Conservation (phyloP, 1,140 invertebrate genomes). For the Drosophila rhopaloa region DNA sequence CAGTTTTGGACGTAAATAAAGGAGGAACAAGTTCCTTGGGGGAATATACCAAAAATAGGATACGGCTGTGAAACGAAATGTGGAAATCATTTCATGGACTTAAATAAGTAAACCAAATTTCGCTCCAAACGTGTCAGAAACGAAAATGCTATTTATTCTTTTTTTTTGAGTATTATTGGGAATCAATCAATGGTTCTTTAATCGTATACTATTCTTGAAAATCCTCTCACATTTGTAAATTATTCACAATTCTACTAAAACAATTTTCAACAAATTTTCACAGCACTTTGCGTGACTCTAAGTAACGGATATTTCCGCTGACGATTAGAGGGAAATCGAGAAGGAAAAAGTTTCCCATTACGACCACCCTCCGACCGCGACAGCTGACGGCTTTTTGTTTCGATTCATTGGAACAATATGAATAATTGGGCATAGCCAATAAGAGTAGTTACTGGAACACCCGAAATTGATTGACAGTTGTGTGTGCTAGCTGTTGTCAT, state of each 20-base stretch:
- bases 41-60: constrained; percentile 3
- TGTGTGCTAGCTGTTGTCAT: constrained; percentile 56
- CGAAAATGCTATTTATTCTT: neutral
- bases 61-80: constrained; percentile 1
- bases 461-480: constrained; percentile 73
- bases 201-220: neutral
- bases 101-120: constrained; percentile 12
- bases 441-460: constrained; percentile 63
- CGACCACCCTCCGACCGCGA: constrained; percentile 34
- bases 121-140: neutral
- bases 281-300: constrained; percentile 44
- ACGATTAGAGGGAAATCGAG: constrained; percentile 10
- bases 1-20: constrained; percentile 36
- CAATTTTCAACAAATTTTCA: constrained; percentile 53
- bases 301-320: constrained; percentile 35
- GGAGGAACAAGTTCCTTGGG: constrained; percentile 15
- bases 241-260: constrained; percentile 22
- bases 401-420: constrained; percentile 74
- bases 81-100: constrained; percentile 30
- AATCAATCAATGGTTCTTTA: neutral
- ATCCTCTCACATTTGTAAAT: constrained; percentile 6
- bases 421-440: constrained; percentile 73
- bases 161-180: neutral
- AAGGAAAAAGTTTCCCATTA: constrained; percentile 45
- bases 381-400: constrained; percentile 64